Evolutionary conservation across 1,140 invertebrate species (phyloP).

Genomic region (Panulirus ornatus): DNA sequence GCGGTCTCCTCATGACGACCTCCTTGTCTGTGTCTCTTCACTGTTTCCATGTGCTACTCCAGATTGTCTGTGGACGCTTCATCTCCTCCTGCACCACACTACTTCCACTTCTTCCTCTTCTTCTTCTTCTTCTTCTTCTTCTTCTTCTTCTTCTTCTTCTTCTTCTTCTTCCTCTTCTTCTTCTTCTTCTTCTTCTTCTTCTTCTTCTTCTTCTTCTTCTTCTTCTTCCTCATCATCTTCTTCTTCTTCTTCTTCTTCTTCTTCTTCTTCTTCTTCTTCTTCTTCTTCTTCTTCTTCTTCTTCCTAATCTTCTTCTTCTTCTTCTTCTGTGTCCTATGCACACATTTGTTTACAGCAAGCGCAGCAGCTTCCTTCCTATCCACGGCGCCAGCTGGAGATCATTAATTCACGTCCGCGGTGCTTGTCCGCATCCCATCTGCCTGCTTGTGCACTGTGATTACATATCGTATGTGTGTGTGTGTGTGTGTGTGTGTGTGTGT

Average conservation of each 20-base stretch:
- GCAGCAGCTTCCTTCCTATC: too few relatives aligned
- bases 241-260: background rate
- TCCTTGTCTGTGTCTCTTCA: too few relatives aligned
- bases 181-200: conserved; percentile 10
- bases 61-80: too few relatives aligned
- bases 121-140: background rate
- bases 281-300: background rate
- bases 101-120: too few relatives aligned
- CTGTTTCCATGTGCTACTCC: too few relatives aligned
- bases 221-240: background rate
- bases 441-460: background rate
- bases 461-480: background rate
- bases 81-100: too few relatives aligned
- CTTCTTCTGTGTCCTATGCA: background rate
- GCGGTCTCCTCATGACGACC: too few relatives aligned
- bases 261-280: background rate
- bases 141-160: background rate
- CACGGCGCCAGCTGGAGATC: background rate
- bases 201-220: conserved; percentile 2
- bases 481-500: background rate
- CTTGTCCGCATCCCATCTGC: background rate
- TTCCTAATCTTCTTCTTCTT: background rate
- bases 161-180: conserved; percentile 5
- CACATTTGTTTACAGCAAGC: background rate
- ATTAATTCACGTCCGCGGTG: background rate